A percentile compares a stretch with the other conserved stretches of the same genome.
Conservation (phyloP, 1,140 invertebrate species). For the Aphelenchoides avenae region DNA sequence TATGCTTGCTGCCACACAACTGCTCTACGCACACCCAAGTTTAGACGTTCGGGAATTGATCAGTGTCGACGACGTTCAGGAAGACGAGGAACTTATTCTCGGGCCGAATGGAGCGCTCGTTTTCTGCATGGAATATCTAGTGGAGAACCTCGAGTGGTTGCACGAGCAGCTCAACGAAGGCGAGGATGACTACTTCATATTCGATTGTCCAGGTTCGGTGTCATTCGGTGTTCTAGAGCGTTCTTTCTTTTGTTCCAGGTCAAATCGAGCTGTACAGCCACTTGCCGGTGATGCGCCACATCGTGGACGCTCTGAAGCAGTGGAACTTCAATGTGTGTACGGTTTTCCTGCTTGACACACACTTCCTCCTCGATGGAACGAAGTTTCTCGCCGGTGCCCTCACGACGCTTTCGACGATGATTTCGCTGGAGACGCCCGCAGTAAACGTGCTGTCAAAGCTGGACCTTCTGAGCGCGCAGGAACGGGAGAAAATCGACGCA, state of each 20-base stretch:
- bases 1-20: constrained; percentile 34
- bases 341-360: constrained; percentile 87
- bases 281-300: constrained; percentile 76
- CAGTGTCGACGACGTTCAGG: constrained; percentile 90
- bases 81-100: constrained; percentile 86
- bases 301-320: constrained; percentile 70
- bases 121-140: constrained; percentile 91
- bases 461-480: constrained; percentile 78
- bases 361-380: constrained; percentile 89
- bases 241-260: constrained; percentile 61
- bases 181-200: constrained; percentile 85
- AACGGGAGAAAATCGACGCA: constrained; percentile 29
- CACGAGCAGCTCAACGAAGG: constrained; percentile 72
- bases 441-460: constrained; percentile 91
- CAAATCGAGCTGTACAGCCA: constrained; percentile 98
- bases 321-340: constrained; percentile 86
- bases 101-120: constrained; percentile 95
- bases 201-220: constrained; percentile 80
- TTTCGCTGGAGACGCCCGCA: constrained; percentile 80
- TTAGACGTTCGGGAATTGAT: constrained; percentile 87
- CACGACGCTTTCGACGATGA: constrained; percentile 89
- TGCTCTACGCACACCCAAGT: constrained; percentile 11
- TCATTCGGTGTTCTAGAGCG: background rate
- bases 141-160: constrained; percentile 86
- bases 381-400: constrained; percentile 92